Conservation (phyloP, 1,140 invertebrate genomes). For the Heliconius congener region DNA sequence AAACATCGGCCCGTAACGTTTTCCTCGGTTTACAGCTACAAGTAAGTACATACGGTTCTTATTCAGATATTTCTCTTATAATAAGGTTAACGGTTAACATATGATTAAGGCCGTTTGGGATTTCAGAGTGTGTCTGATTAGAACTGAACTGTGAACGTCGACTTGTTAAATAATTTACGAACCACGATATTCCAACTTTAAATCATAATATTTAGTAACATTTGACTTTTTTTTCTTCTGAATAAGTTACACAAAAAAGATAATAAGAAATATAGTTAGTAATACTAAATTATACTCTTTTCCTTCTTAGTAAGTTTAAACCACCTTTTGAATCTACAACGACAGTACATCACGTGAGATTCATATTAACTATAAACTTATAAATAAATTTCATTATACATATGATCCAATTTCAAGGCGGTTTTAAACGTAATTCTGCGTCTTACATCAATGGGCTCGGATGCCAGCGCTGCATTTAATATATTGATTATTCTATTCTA, state of each 20-base stretch:
- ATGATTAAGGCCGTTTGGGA: constrained; percentile 22
- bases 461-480: constrained; percentile 23
- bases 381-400: constrained; percentile 4
- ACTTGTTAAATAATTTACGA: background rate
- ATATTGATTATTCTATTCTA: constrained; percentile 37
- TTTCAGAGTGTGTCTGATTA: constrained; percentile 22
- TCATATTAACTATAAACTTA: constrained; percentile 4
- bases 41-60: constrained; percentile 28
- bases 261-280: background rate
- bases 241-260: background rate
- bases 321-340: background rate
- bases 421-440: constrained; percentile 13
- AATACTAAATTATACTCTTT: background rate
- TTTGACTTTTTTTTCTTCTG: background rate
- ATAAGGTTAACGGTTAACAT: constrained; percentile 30
- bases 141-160: background rate
- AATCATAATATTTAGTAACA: background rate
- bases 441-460: constrained; percentile 20
- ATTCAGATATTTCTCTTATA: constrained; percentile 24
- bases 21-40: constrained; percentile 58
- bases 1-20: constrained; percentile 43
- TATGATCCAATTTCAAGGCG: constrained; percentile 16
- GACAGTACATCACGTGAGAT: background rate
- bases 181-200: background rate
- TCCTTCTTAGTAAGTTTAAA: background rate